These are phyloP conservation scores for Narcine bancroftii DNA, from an alignment of 2,113 vertebrate genomes.

Conservation along the genomic window DNA sequence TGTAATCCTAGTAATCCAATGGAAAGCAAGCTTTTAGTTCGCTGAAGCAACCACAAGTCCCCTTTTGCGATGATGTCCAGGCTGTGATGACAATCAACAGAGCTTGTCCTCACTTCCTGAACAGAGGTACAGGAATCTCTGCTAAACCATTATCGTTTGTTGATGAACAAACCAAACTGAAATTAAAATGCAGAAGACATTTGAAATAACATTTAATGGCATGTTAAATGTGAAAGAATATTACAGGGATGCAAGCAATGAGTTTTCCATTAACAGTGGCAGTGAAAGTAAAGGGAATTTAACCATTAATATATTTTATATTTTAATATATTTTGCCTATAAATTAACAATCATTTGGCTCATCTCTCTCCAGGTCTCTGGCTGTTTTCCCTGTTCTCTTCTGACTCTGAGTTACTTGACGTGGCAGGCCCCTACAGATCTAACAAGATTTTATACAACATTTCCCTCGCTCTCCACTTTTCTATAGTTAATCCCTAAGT, in stretches of 20 bases:
- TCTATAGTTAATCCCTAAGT: neutral
- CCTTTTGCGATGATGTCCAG: too few relatives aligned
- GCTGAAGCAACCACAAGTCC: too few relatives aligned
- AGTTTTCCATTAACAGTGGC: neutral
- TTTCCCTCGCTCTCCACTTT: neutral
- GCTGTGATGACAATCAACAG: too few relatives aligned
- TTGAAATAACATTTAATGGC: conserved; percentile 12
- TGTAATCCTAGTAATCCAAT: too few relatives aligned
- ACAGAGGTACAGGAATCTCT: too few relatives aligned
- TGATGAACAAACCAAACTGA: neutral
- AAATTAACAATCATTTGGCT: neutral
- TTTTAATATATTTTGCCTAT: neutral
- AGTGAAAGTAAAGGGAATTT: neutral
- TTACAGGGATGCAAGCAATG: neutral
- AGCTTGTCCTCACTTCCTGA: too few relatives aligned
- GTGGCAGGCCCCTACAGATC: neutral
- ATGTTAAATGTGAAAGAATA: conserved; percentile 30
- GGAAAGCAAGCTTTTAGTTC: too few relatives aligned
- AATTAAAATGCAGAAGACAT: conserved; percentile 13
- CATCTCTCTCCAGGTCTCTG: neutral
- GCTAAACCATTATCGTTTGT: neutral
- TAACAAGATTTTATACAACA: neutral
- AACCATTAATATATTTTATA: neutral
- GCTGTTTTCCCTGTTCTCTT: neutral
- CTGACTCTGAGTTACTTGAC: neutral